Evolutionary conservation across 2,888 invertebrate species (phyloP), one percentile per base, ranked within the genome.

Genomic region (Pristionchus maxplancki): DNA sequence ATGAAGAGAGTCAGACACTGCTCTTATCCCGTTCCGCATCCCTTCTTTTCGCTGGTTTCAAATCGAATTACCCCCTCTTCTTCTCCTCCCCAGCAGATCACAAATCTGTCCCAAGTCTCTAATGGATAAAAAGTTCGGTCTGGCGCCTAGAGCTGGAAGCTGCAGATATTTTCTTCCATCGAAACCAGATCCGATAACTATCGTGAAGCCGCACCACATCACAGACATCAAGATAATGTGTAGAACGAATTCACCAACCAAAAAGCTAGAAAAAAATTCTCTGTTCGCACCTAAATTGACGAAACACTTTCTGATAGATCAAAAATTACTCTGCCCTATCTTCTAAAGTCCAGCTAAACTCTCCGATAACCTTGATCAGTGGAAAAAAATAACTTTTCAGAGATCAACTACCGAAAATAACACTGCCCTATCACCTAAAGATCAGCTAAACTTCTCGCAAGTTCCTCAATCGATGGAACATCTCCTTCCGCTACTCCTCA

Each of bases 21-120:
- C n/a, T n/a, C n/a, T 20, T n/a, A 1, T 15, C 11, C 31, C 67
- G 34, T 67, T 34, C 34, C 67, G 31, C n/a, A 67, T 34, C 67
- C 78, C 44, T n/a, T 17, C 15, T 37, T 71, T 28, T 24, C 64
- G 24, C 15, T 11, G 71, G 78, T 78, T 78, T 78, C 78, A 78
- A 78, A 78, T 78, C 78, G 78, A 44, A 78, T 78, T 78, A 78
- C 24, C 37, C 40, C 48, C 20, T 44, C 28, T 44, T 78, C 44
- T 44, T 44, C 20, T 9, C 48, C n/a, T n/a, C n/a, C n/a, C n/a
- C n/a, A n/a, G 44, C 48, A 4, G 78, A 78, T 28, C 78, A 78
- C 78, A 78, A 78, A 78, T 48, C 78, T 20, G 37, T 15, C 67
- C 67, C 67, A 11, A 34, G 11, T 13, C 9, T 48, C 71, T 71